These are phyloP conservation scores for Acanthurus lineatus DNA, from an alignment of 2,797 vertebrate genomes.

Conservation along the genomic window DNA sequence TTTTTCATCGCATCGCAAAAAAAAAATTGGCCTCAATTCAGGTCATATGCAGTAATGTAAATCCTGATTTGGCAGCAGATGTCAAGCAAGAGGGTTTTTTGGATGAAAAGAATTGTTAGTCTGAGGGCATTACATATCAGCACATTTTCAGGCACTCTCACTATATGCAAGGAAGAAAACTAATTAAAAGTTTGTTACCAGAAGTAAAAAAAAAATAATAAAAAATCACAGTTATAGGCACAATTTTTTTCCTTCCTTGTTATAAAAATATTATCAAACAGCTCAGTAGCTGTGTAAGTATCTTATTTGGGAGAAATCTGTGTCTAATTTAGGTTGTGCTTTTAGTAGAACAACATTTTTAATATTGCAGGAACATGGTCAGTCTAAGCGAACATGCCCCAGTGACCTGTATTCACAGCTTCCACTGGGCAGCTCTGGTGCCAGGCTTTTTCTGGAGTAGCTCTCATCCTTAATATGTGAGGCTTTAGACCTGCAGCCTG, in stretches of 20 bases:
- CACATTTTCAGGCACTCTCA: slow-evolving; percentile 65
- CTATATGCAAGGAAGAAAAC: slow-evolving; percentile 64
- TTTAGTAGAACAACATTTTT: slow-evolving; percentile 8
- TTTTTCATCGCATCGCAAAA: slow-evolving; percentile 13
- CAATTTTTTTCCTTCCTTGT: slow-evolving; percentile 22
- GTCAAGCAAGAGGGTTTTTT: slow-evolving; percentile 60
- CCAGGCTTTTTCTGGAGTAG: slow-evolving; percentile 51
- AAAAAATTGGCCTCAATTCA: slow-evolving; percentile 59
- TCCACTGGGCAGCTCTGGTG: slow-evolving; percentile 38
- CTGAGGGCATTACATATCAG: slow-evolving; percentile 70
- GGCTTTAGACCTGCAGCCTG: slow-evolving; percentile 52
- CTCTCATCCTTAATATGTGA: slow-evolving; percentile 71
- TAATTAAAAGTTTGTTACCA: slow-evolving; percentile 72
- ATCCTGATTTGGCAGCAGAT: slow-evolving; percentile 69
- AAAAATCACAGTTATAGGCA: slow-evolving; percentile 13
- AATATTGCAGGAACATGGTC: slow-evolving; percentile 26
- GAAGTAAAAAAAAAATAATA: slow-evolving; percentile 15
- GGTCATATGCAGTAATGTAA: slow-evolving; percentile 69
- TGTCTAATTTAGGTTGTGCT: slow-evolving; percentile 36
- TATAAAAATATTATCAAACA: slow-evolving; percentile 48
- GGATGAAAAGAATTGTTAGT: slow-evolving; percentile 69
- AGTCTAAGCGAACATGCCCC: slow-evolving; percentile 39
- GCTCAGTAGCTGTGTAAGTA: slow-evolving; percentile 37
- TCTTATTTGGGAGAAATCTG: slow-evolving; percentile 39
- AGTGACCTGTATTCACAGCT: slow-evolving; percentile 49